These are phyloP conservation scores for Drosophila meridionalis DNA, from an alignment of 2,888 invertebrate species.

Conservation along the genomic window DNA sequence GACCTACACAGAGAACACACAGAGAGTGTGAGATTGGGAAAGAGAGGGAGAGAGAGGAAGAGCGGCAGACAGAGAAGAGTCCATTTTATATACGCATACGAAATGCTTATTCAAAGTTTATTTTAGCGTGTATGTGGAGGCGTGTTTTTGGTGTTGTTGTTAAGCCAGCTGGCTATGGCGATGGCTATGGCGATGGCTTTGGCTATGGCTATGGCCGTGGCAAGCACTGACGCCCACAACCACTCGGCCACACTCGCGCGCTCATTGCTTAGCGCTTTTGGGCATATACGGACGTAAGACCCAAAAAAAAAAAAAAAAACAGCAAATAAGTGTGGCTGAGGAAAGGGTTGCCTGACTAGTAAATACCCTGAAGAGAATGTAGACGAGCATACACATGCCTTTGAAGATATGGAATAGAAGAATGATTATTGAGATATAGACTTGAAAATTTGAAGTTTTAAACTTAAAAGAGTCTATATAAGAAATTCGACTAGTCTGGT, in stretches of 20 bases:
- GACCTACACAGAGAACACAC: conserved; percentile 11
- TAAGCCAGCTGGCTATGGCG: conserved; percentile 33
- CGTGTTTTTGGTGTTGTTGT: conserved; percentile 28
- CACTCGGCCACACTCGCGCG: conserved; percentile 54
- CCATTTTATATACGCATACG: conserved; percentile 62
- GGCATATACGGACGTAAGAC: conserved; percentile 44
- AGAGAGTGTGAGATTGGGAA: not conserved
- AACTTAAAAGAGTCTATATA: too few relatives aligned
- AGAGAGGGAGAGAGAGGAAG: not conserved
- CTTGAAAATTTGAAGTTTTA: too few relatives aligned
- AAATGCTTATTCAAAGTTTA: conserved; percentile 81
- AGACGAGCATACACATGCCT: too few relatives aligned
- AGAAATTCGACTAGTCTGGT: too few relatives aligned
- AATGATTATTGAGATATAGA: too few relatives aligned
- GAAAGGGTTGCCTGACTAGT: not conserved
- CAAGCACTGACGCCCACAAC: conserved; percentile 54
- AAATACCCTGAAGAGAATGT: not conserved
- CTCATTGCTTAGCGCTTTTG: conserved; percentile 55
- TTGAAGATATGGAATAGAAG: too few relatives aligned
- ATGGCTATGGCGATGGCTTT: conserved; percentile 15
- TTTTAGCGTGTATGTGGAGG: conserved; percentile 51
- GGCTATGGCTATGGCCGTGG: conserved; percentile 29
- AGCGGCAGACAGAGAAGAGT: conserved; percentile 7
- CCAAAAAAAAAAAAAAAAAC: conserved; percentile 12
- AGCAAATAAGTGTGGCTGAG: not conserved